Conservation (phyloP, 2,113 vertebrate genomes). For the Gymnogyps californianus region DNA sequence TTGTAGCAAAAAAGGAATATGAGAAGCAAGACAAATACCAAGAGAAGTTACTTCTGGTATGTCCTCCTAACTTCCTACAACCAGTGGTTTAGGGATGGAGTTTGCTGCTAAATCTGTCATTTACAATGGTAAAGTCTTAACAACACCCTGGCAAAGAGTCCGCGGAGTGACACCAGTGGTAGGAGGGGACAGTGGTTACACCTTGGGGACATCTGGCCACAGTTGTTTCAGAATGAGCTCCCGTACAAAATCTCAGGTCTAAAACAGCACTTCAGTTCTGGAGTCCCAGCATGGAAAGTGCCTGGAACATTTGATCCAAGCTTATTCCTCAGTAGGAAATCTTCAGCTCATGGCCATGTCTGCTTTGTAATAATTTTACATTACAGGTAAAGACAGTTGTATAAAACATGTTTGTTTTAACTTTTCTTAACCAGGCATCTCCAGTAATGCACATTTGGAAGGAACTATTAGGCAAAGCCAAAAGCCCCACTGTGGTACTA, state of each 20-base stretch:
- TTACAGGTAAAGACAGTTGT: neutral
- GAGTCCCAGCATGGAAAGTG: neutral
- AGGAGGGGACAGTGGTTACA: neutral
- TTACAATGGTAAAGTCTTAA: neutral
- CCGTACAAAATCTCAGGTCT: neutral
- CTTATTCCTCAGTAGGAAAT: neutral
- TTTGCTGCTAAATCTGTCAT: neutral
- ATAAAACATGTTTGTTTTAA: neutral
- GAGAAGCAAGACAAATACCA: neutral
- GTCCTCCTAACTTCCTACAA: neutral
- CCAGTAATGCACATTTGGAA: neutral
- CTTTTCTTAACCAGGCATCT: neutral
- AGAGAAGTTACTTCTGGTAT: neutral
- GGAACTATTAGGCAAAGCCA: neutral
- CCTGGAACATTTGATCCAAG: neutral
- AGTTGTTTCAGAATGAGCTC: neutral
- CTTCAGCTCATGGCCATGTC: neutral
- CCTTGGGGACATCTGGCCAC: neutral
- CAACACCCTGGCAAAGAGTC: neutral
- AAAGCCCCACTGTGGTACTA: neutral
- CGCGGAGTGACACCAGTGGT: neutral
- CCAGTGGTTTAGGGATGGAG: neutral
- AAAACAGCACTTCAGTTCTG: neutral
- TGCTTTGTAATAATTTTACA: neutral
- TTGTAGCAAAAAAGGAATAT: neutral